Evolutionary conservation across 23 tunicate genomes (phyloP).

Genomic region (Ciona savignyi): DNA sequence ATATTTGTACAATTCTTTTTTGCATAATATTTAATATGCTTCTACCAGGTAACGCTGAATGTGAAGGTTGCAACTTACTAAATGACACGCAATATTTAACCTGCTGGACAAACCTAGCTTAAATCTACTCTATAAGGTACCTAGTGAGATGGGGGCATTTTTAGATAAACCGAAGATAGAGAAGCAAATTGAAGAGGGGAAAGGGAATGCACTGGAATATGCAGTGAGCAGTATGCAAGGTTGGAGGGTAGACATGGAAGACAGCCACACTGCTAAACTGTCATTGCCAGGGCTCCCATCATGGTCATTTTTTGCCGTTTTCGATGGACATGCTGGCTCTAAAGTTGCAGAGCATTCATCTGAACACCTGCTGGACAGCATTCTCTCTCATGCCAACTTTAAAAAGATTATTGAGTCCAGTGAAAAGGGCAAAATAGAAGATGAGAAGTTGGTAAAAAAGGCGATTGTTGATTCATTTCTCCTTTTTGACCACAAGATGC

Average conservation of each 20-base stretch:
- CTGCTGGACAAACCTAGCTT: too few relatives aligned
- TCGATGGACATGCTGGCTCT: slow-evolving; percentile 99
- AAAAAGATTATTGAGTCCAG: slow-evolving; percentile 29
- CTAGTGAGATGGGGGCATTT: slow-evolving; percentile 99
- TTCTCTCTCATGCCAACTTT: slow-evolving; percentile 49
- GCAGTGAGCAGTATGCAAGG: slow-evolving; percentile 94
- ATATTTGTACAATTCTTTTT: too few relatives aligned
- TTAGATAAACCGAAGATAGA: slow-evolving; percentile 85
- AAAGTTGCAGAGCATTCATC: slow-evolving; percentile 90
- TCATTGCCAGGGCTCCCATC: slow-evolving; percentile 45
- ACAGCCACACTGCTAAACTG: slow-evolving; percentile 76
- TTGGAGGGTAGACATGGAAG: slow-evolving; percentile 99
- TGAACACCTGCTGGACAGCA: slow-evolving; percentile 49
- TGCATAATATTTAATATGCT: too few relatives aligned
- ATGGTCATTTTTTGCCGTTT: slow-evolving; percentile 98
- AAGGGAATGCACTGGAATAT: slow-evolving; percentile 49
- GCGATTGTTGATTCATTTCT: slow-evolving; percentile 76
- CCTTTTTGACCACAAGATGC: slow-evolving; percentile 55
- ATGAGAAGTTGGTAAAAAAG: slow-evolving; percentile 22
- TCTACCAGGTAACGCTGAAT: too few relatives aligned
- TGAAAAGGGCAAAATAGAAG: slow-evolving; percentile 29
- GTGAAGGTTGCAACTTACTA: too few relatives aligned
- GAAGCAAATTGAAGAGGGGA: slow-evolving; percentile 72
- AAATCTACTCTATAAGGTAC: too few relatives aligned
- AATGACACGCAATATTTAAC: too few relatives aligned